Evolutionary conservation across 2,113 vertebrate genomes (phyloP), one percentile per base, ranked within the genome.

Genomic region (Pedetes capensis): DNA sequence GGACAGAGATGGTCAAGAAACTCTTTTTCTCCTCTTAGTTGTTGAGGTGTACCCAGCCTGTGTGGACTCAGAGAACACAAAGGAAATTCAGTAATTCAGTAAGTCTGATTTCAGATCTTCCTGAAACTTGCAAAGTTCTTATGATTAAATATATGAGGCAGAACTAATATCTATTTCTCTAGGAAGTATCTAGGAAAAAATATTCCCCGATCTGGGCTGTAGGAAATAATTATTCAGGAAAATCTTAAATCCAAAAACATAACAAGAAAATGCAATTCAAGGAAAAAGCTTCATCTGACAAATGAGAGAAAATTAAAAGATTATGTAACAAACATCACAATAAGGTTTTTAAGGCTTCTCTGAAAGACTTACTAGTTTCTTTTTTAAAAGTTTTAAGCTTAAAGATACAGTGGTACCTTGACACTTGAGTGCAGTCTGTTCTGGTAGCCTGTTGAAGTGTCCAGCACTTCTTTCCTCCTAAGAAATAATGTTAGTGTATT

Each of bases 161-260:
- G 29, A 74, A 32, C 5, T 55, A 55, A 72, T 0, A 5, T 9
- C 34, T 76, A 6, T 76, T 83, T 72, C 69, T 74, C 22, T 61
- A 42, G 53, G 34, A 93, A 44, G n/a, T 49, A 44, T 90, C 84
- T 80, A 95, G 55, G 76, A 87, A 93, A 89, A 76, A 47, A 8
- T 23, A 16, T 85, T 74, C 92, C 49, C 53, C 79, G 68, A 68
- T 57, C 39, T 84, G 34, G 87, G 66, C 42, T 55, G 44, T 44
- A 85, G 27, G n/a, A 57, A 81, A 75, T 66, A 55, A 59, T 55
- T 76, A 55, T 59, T 37, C 39, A 83, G 53, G 66, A 37, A 89
- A 59, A 61, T 86, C 80, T 66, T 96, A 87, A 89, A 78, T 37
- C 90, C 55, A 92, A 87, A 72, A 76, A 27, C 13, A 2, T 14